Evolutionary conservation across 2,888 invertebrate genomes (phyloP).

Genomic region (Ceraclea dissimilis): DNA sequence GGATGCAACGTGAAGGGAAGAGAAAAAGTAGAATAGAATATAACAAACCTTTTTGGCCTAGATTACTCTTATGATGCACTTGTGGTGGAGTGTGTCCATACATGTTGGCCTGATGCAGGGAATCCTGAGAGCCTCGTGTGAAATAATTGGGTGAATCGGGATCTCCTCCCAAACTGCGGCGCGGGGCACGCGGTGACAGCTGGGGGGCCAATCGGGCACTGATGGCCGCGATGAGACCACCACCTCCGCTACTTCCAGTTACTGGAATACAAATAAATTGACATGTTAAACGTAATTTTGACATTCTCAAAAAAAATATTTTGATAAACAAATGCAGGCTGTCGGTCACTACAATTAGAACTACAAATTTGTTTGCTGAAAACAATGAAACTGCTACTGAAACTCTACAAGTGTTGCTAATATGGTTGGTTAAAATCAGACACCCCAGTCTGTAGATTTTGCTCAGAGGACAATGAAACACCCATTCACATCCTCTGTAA

Average conservation of each 20-base stretch:
- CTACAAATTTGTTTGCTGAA: too few species aligned
- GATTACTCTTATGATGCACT: background rate
- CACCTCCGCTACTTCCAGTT: conserved; percentile 36
- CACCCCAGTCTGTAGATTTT: too few species aligned
- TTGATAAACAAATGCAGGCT: background rate
- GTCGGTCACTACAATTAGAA: background rate
- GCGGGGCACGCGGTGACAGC: conserved; percentile 48
- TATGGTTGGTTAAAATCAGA: too few species aligned
- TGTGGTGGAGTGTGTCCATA: conserved; percentile 10
- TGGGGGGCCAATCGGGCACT: conserved; percentile 62
- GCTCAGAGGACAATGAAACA: too few species aligned
- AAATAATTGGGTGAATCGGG: conserved; percentile 12
- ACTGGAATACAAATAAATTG: conserved; percentile 1
- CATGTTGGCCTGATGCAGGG: conserved; percentile 5
- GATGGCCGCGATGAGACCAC: conserved; percentile 63
- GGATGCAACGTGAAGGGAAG: too few species aligned
- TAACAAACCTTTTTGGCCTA: background rate
- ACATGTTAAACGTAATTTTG: too few species aligned
- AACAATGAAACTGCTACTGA: too few species aligned
- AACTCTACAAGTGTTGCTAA: too few species aligned
- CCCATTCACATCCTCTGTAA: too few species aligned
- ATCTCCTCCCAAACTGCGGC: conserved; percentile 41
- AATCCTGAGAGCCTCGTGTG: conserved; percentile 16
- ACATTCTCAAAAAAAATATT: background rate
- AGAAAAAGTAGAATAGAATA: too few species aligned